Evolutionary conservation across 2,113 vertebrate genomes (phyloP).

Genomic region (Ailuropoda melanoleuca): DNA sequence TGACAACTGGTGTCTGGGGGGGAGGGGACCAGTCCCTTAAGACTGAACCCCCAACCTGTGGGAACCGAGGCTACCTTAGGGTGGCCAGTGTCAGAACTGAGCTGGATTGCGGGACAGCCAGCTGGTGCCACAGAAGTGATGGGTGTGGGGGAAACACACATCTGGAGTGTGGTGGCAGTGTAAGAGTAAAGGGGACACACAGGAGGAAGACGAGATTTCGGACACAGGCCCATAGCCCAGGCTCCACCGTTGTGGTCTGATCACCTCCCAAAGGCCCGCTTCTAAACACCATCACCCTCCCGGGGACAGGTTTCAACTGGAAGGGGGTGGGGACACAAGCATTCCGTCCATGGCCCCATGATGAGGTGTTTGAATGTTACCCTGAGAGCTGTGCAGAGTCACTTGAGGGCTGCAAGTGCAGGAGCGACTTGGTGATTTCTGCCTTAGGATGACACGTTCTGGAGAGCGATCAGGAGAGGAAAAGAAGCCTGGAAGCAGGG

Average conservation of each 20-base stretch:
- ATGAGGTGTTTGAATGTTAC: neutral
- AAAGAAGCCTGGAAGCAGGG: neutral
- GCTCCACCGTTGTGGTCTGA: neutral
- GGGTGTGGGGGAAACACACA: neutral
- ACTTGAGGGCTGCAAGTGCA: neutral
- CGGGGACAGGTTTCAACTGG: neutral
- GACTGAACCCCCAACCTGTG: neutral
- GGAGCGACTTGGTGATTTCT: neutral
- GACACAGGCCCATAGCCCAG: neutral
- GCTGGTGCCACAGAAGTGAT: neutral
- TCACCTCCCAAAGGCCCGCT: neutral
- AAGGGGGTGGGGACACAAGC: neutral
- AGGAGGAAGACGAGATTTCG: neutral
- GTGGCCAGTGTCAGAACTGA: neutral
- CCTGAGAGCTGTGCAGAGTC: neutral
- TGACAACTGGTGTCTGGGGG: neutral
- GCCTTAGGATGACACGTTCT: neutral
- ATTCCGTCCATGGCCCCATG: neutral
- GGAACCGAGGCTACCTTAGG: neutral
- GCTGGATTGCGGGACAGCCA: neutral
- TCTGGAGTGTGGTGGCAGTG: neutral
- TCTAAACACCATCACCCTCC: neutral
- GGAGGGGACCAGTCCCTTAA: neutral
- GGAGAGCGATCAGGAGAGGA: neutral
- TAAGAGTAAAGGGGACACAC: neutral